A percentile compares a stretch with the other conserved stretches of the same genome.
Conservation (phyloP, 1,140 invertebrate species). For the Cyclina sinensis region DNA sequence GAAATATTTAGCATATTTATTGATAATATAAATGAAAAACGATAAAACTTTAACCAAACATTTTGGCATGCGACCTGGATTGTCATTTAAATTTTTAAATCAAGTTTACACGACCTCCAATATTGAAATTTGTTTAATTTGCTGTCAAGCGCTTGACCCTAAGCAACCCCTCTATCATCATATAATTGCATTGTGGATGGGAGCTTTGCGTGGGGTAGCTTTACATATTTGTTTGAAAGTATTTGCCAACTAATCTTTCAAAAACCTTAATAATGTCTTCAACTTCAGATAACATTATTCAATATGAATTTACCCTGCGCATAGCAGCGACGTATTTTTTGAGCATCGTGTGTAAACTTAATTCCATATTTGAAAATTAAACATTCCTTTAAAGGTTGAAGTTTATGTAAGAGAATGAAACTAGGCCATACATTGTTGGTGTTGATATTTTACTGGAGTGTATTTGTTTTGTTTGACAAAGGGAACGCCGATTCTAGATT, state of each 20-base stretch:
- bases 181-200: background rate
- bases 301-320: background rate
- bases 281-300: constrained; percentile 14
- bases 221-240: constrained; percentile 34
- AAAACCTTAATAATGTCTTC: constrained; percentile 11
- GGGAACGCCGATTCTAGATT: too few relatives aligned
- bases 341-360: too few relatives aligned
- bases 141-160: constrained; percentile 22
- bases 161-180: constrained; percentile 9
- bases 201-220: constrained; percentile 24
- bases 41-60: constrained; percentile 7
- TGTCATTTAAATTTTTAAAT: constrained; percentile 36
- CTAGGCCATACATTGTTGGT: too few relatives aligned
- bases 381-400: too few relatives aligned
- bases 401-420: too few relatives aligned
- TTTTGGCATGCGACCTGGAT: constrained; percentile 11
- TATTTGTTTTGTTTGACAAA: too few relatives aligned
- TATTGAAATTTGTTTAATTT: constrained; percentile 28
- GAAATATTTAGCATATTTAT: background rate
- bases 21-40: background rate
- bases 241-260: constrained; percentile 28
- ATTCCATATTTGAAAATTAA: too few relatives aligned
- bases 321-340: background rate
- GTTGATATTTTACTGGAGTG: too few relatives aligned
- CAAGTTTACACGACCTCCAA: constrained; percentile 38